A percentile compares a stretch with the other conserved stretches of the same genome.
These are phyloP conservation scores for Meteorus sp. DNA, from an alignment of 1,140 invertebrate species.

Conservation along the genomic window DNA sequence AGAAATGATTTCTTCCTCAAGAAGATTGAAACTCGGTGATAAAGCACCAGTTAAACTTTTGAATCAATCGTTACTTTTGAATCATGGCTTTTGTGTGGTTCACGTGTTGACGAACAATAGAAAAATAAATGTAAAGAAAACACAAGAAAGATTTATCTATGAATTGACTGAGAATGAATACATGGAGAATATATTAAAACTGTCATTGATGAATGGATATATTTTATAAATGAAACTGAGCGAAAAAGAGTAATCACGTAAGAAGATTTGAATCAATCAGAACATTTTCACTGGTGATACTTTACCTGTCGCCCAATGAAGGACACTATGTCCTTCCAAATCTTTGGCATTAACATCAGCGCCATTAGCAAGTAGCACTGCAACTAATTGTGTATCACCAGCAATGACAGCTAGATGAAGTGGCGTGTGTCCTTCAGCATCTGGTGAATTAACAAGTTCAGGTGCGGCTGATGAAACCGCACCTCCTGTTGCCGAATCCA, in stretches of 20 bases:
- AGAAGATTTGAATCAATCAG: too few species aligned
- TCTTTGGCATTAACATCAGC: slow-evolving; percentile 89
- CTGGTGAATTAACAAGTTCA: slow-evolving; percentile 76
- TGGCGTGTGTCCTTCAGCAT: slow-evolving; percentile 92
- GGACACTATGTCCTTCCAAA: slow-evolving; percentile 91
- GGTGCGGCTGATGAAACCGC: slow-evolving; percentile 75
- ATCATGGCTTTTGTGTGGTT: too few species aligned
- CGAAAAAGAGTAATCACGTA: too few species aligned
- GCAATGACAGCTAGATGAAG: slow-evolving; percentile 92
- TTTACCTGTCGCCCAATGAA: slow-evolving; percentile 96
- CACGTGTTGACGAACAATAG: too few species aligned
- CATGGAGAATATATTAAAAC: too few species aligned
- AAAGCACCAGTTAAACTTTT: too few species aligned
- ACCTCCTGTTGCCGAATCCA: slow-evolving; percentile 74
- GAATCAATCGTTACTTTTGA: too few species aligned
- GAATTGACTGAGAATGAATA: too few species aligned
- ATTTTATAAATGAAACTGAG: too few species aligned
- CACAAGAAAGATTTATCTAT: too few species aligned
- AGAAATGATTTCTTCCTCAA: slow-evolving; percentile 10
- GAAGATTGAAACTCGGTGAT: not conserved
- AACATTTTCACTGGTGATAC: not conserved
- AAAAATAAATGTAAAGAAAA: too few species aligned
- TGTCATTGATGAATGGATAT: too few species aligned
- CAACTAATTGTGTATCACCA: slow-evolving; percentile 81
- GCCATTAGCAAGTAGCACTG: slow-evolving; percentile 76